Percentiles rank a stretch among this genome's conserved stretches.
Conservation (phyloP, 2,888 invertebrate species). For the Sarcophaga carnaria region DNA sequence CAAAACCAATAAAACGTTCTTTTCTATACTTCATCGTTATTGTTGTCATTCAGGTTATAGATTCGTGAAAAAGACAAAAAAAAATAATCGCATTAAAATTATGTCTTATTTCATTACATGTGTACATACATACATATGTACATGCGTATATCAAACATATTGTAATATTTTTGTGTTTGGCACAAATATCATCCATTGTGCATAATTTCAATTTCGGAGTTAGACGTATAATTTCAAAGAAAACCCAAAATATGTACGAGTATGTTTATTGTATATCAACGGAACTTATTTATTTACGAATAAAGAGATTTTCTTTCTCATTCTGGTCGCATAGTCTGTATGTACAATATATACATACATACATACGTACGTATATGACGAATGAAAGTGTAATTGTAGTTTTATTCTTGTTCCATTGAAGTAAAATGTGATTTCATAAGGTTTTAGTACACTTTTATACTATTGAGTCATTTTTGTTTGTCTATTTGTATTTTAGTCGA, state of each 20-base stretch:
- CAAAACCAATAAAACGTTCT: too few species aligned
- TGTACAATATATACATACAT: neutral
- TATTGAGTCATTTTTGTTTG: conserved; percentile 41
- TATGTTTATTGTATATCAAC: neutral
- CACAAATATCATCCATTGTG: neutral
- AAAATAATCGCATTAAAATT: too few species aligned
- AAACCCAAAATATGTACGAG: too few species aligned
- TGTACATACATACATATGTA: too few species aligned
- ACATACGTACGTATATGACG: neutral
- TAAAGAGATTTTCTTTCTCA: neutral
- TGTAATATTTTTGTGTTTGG: neutral
- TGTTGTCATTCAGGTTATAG: too few species aligned
- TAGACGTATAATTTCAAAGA: neutral
- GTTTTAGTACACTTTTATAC: conserved; percentile 35
- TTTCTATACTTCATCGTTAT: too few species aligned
- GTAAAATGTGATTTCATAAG: conserved; percentile 36
- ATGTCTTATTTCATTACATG: too few species aligned
- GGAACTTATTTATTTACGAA: neutral
- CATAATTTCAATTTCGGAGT: neutral
- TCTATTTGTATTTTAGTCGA: conserved; percentile 23
- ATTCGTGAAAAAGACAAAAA: too few species aligned
- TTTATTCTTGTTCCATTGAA: neutral
- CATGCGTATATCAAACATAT: neutral
- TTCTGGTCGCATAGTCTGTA: neutral
- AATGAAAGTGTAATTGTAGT: neutral